Base-by-base conservation (phyloP, 1,140 invertebrate genomes). In the Drosophila sp. region DNA sequence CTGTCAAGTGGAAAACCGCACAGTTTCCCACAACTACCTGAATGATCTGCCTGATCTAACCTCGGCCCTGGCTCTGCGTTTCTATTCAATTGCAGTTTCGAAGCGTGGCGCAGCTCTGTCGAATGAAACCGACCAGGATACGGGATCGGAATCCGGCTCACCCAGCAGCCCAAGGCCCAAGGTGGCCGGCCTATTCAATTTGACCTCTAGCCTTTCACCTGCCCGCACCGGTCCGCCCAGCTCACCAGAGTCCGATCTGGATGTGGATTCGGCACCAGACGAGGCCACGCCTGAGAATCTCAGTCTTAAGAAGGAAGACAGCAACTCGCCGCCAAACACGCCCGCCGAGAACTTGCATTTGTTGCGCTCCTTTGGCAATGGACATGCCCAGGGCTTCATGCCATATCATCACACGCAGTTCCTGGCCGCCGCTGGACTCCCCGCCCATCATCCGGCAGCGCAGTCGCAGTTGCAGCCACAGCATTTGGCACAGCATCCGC, bases 241-340 rank as follows among this genome's bases (percentile, higher is more conserved):
- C 46, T 93, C 92, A 18, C 93, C 93, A 0, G 93, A 93, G 72
- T 92, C 91, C 2, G 93, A 93, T 78, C 64, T 93, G 27, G 93
- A 93, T 72, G 93, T 93, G 5, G 93, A 90, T 76, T 89, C 92
- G 92, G 92, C 91, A 91, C 80, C 92, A 90, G 92, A 93, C 73
- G 93, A 93, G 16, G 93, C 94, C 13, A 94, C 93, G 3, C 94
- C 94, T 0, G 94, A 95, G 81, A 95, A 95, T 87, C 91, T 95
- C 0, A 94, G 94, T 27, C 78, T 95, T 0, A 93, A 93, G 63
- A 92, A 92, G 59, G 92, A 93, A 45, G 92, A 92, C 73, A 89
- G 92, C 71, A 76, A 79, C 53, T 86, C 90, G 75, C 75, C 92
- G 21, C 67, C 93, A 58, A 84, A 91, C 59, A 89, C 80, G 65